Base-by-base conservation (phyloP, 2,797 vertebrate genomes). In the Xiphorhynchus erythropygius region DNA sequence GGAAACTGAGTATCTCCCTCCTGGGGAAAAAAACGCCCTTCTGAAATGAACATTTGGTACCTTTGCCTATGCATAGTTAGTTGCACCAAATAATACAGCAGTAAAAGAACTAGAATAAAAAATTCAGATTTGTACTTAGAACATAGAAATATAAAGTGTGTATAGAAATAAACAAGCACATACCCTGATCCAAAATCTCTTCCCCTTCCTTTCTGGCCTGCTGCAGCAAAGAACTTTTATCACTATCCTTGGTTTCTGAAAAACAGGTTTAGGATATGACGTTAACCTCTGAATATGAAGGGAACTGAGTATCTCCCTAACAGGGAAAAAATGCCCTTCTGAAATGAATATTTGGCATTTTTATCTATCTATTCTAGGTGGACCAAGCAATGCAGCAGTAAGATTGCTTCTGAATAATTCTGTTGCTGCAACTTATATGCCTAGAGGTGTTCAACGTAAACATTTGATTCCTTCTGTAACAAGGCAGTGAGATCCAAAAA, bases 121-220 rank as follows among this genome's bases (percentile, higher is more conserved):
- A 60, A 21, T 2, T 16, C 68, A 11, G 2, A 73, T n/a, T 70
- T 53, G 2, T 25, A 52, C 32, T 77, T 41, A 15, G 14, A 59
- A 39, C 19, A 59, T 0, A 37, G 19, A 74, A 74, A 42, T 23
- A 74, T 27, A 65, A 52, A 57, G 47, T 18, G 5, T 39, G 74
- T 27, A 71, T 0, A 65, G 37, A 89, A 93, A 81, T 37, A 86
- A 94, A 35, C 19, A 77, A 55, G 78, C 77, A 98, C 98, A 97
- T 98, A 99, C 99, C 98, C 93, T 98, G 98, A 97, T 98, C 98
- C 94, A 98, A 96, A 92, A 96, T 95, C 18, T 98, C 98, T 52
- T 98, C 97, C 79, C 98, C 98, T 68, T 98, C 98, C 87, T 97
- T 97, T 94, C 97, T 98, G 64, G 96, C 94, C 56, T 98, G 98